Percentiles rank a stretch among this genome's conserved stretches.
Evolutionary conservation across 37 sponge, comb jelly and placozoan genomes (phyloP).

Genomic region (Agelas oroides): DNA sequence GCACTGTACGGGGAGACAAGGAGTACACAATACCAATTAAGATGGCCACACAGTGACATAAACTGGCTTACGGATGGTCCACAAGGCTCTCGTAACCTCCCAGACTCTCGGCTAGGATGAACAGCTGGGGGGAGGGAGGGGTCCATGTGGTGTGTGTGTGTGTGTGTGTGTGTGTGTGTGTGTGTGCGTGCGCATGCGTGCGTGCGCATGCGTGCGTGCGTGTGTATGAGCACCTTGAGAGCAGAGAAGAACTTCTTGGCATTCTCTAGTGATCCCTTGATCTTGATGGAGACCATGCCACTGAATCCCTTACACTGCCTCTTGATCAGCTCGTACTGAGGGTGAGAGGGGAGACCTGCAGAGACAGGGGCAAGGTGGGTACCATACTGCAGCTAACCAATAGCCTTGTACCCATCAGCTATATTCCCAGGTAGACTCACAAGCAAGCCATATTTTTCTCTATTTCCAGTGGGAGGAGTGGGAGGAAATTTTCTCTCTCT

Average conservation of each 20-base stretch:
- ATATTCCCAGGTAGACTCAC: too few relatives aligned
- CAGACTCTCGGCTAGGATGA: slow-evolving; percentile 95
- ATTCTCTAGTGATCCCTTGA: slow-evolving; percentile 79
- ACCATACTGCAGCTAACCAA: slow-evolving; percentile 8
- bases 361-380: not conserved
- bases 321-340: slow-evolving; percentile 92
- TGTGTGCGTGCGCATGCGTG: too few relatives aligned
- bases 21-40: too few relatives aligned
- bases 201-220: too few relatives aligned
- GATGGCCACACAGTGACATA: not conserved
- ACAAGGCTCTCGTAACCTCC: slow-evolving; percentile 94
- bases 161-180: too few relatives aligned
- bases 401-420: too few relatives aligned
- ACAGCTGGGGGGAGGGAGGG: slow-evolving; percentile 50
- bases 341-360: slow-evolving; percentile 92
- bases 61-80: slow-evolving; percentile 89
- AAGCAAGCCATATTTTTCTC: too few relatives aligned
- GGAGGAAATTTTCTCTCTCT: too few relatives aligned
- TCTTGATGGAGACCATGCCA: slow-evolving; percentile 94
- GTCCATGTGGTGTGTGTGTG: too few relatives aligned
- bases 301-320: slow-evolving; percentile 91
- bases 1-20: slow-evolving; percentile 42
- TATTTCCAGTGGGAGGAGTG: too few relatives aligned
- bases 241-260: slow-evolving; percentile 78
- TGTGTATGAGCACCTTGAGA: slow-evolving; percentile 75